Conservation (phyloP, 2,888 invertebrate species). For the Ectropis crepuscularia region DNA sequence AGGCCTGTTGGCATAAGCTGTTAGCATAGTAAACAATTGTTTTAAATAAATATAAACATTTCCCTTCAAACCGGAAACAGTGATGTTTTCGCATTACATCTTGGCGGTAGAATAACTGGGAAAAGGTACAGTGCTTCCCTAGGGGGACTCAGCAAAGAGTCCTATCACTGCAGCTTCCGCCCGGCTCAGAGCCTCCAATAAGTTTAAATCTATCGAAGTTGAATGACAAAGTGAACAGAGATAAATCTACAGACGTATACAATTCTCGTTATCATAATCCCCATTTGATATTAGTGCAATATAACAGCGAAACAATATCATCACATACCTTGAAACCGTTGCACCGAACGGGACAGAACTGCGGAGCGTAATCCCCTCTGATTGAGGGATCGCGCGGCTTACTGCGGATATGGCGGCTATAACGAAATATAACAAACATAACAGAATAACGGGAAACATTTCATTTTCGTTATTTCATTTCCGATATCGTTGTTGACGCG, state of each 20-base stretch:
- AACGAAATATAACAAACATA: constrained; percentile 30
- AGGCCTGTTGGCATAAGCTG: no score
- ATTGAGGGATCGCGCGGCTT: constrained; percentile 57
- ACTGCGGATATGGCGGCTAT: constrained; percentile 40
- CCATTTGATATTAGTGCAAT: neutral
- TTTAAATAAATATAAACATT: no score
- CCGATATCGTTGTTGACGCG: constrained; percentile 21
- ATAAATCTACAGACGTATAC: neutral
- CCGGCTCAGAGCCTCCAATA: no score
- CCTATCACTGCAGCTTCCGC: no score
- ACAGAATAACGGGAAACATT: constrained; percentile 26
- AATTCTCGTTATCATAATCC: neutral
- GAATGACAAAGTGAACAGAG: no score
- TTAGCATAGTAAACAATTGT: no score
- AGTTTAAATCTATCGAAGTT: no score
- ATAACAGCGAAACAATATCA: constrained; percentile 12
- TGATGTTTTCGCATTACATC: no score
- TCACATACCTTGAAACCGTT: constrained; percentile 12
- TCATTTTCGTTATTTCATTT: constrained; percentile 27
- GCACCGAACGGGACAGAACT: constrained; percentile 23
- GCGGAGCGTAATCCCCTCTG: constrained; percentile 52
- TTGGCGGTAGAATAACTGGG: no score
- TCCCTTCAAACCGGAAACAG: no score
- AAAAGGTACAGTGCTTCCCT: no score
- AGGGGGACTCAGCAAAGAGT: no score